Base-by-base conservation (phyloP, 2,888 invertebrate species). In the Philaethria dido region DNA sequence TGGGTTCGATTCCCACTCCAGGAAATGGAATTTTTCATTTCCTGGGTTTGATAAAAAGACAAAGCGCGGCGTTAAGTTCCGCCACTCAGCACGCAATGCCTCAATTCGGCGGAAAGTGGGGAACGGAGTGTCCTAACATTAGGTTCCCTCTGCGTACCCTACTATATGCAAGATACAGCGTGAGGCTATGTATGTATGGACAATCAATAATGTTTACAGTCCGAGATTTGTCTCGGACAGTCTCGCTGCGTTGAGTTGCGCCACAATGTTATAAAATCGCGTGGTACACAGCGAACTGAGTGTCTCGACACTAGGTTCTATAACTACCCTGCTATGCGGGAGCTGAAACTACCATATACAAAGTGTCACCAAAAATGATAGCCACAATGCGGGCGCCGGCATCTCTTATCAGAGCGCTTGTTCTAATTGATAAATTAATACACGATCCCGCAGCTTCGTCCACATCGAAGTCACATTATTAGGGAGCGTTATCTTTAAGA, bases 381-480 rank as follows among this genome's bases (percentile, higher is more conserved):
- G 33, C 48, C 11, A 3, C 0, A 5, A 64, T 64, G 59, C 64
- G 64, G 64, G 64, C 59, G 20, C 64, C 64, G 25, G 39, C 63
- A 63, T 63, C 48, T 57, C 57, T 64, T 64, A 64, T 64, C 64
- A 48, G 39, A 42, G 59, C 29, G 57, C 9, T 47, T 57, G 42
- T 50, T 22, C 39, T 59, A 39, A 64, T 59, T 64, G 64, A 64
- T 59, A 59, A 48, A 64, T 50, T 39, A 54, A 63, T 54, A 29
- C 25, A 33, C 22, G 14, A n/a, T 45, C 64, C 64, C 64, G 64
- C 64, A 64, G 48, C 42, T 44, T 29, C 25, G 48, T 42, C 48
- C 57, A 48, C 16, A 9, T 33, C 16, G 44, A 45, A 13, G 29
- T 8, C 25, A 29, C 16, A 14, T 13, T 39, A 11, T 29, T 29